Conservation (phyloP, 2,113 vertebrate species). For the Dipodomys stephensi region DNA sequence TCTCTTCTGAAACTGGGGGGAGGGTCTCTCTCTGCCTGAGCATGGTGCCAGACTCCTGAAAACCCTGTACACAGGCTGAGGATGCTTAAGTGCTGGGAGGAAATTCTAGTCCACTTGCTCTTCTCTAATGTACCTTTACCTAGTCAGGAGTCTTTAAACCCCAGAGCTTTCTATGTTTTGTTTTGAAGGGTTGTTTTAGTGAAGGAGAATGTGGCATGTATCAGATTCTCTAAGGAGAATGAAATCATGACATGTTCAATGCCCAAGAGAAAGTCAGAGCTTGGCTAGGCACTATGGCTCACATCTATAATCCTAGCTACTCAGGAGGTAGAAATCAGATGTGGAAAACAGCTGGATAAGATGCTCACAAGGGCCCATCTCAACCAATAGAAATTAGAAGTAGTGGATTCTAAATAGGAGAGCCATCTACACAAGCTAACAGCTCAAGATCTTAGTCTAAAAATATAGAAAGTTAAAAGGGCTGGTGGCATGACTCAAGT, state of each 20-base stretch:
- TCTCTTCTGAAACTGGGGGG: not conserved
- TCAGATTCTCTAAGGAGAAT: constrained; percentile 27
- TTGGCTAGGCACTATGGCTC: too few relatives aligned
- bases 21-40: not conserved
- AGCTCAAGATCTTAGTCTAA: too few relatives aligned
- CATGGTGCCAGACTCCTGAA: not conserved
- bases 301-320: too few relatives aligned
- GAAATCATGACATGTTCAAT: not conserved
- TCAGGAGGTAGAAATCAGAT: too few relatives aligned
- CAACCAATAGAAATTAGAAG: too few relatives aligned
- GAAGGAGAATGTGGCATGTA: not conserved
- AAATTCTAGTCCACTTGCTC: not conserved
- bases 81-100: not conserved
- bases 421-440: too few relatives aligned
- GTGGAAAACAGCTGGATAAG: too few relatives aligned
- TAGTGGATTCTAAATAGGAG: too few relatives aligned
- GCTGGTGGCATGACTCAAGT: too few relatives aligned
- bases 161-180: not conserved
- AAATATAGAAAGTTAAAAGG: too few relatives aligned
- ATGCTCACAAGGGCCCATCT: too few relatives aligned
- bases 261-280: not conserved
- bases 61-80: not conserved
- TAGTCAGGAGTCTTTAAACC: not conserved
- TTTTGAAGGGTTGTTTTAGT: constrained; percentile 2
- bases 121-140: not conserved